Evolutionary conservation across 2,888 invertebrate genomes (phyloP).

Genomic region (Rhagophthalmus giganteus): DNA sequence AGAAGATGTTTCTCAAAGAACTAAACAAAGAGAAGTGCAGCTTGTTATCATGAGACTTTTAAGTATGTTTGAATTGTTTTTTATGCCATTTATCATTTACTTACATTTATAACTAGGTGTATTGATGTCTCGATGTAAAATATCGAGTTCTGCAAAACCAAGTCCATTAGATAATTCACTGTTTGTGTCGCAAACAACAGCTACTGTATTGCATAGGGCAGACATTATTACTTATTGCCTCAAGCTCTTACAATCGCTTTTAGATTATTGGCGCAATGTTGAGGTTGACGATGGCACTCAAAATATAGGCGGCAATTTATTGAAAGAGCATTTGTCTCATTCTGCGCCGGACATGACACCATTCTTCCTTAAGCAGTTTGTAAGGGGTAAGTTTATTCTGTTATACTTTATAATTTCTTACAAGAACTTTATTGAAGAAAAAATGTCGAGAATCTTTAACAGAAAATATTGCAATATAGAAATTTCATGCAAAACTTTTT

Average conservation of each 20-base stretch:
- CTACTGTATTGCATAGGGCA: constrained; percentile 68
- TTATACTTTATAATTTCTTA: not conserved
- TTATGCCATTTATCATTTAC: constrained; percentile 2
- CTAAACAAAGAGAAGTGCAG: constrained; percentile 80
- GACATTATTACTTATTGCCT: constrained; percentile 75
- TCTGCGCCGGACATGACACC: constrained; percentile 94
- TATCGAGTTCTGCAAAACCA: constrained; percentile 49
- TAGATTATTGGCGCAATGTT: constrained; percentile 75
- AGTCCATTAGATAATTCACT: constrained; percentile 58
- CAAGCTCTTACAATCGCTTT: constrained; percentile 67
- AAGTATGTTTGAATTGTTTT: constrained; percentile 71
- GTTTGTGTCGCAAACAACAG: constrained; percentile 71
- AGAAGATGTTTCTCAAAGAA: constrained; percentile 64
- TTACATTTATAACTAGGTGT: constrained; percentile 59
- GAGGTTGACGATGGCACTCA: constrained; percentile 51
- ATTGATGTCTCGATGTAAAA: constrained; percentile 75
- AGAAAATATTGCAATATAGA: too few species aligned
- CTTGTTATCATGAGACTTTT: constrained; percentile 85
- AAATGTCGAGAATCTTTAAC: too few species aligned
- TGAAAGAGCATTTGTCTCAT: constrained; percentile 80
- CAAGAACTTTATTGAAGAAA: too few species aligned
- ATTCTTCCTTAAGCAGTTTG: constrained; percentile 89
- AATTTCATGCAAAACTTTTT: too few species aligned
- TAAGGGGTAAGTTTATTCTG: constrained; percentile 63
- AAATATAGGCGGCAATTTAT: constrained; percentile 66